Evolutionary conservation across 2,888 invertebrate genomes (phyloP).

Genomic region (Pegoplata infirma): DNA sequence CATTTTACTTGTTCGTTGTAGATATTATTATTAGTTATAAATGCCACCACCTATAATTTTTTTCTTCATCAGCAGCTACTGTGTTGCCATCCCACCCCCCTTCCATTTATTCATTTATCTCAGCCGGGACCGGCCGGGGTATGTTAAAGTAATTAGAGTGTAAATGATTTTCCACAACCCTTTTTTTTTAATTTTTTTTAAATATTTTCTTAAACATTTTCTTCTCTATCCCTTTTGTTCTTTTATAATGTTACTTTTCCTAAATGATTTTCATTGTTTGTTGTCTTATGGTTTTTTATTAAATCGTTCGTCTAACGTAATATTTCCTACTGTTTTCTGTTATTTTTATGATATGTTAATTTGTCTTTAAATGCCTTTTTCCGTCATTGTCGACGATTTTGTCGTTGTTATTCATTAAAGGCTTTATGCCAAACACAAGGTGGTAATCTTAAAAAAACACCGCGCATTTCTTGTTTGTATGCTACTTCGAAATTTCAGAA

Average conservation of each 20-base stretch:
- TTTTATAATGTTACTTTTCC: slow-evolving; percentile 20
- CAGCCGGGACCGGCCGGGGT: not conserved
- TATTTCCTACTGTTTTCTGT: slow-evolving; percentile 35
- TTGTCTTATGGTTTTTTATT: slow-evolving; percentile 35
- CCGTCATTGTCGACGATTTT: not conserved
- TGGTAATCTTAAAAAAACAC: slow-evolving; percentile 15
- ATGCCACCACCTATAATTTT: slow-evolving; percentile 24
- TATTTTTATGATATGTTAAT: slow-evolving; percentile 55
- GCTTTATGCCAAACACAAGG: slow-evolving; percentile 10
- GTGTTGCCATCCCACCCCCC: slow-evolving; percentile 2
- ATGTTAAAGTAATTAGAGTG: slow-evolving; percentile 52
- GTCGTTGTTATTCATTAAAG: slow-evolving; percentile 3
- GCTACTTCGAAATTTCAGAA: not conserved
- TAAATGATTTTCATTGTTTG: slow-evolving; percentile 38
- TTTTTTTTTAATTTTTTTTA: not conserved
- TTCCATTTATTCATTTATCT: slow-evolving; percentile 6
- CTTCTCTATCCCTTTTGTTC: slow-evolving; percentile 3
- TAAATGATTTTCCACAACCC: slow-evolving; percentile 43
- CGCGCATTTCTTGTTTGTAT: not conserved
- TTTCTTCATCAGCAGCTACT: not conserved
- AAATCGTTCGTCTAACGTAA: slow-evolving; percentile 21
- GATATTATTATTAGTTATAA: slow-evolving; percentile 11
- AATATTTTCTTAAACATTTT: not conserved
- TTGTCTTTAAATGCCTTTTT: slow-evolving; percentile 27
- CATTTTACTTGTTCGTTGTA: slow-evolving; percentile 25